Evolutionary conservation across 2,113 vertebrate species (phyloP), one percentile per base, ranked within the genome.

Genomic region (Poeciliopsis turrubarensis): DNA sequence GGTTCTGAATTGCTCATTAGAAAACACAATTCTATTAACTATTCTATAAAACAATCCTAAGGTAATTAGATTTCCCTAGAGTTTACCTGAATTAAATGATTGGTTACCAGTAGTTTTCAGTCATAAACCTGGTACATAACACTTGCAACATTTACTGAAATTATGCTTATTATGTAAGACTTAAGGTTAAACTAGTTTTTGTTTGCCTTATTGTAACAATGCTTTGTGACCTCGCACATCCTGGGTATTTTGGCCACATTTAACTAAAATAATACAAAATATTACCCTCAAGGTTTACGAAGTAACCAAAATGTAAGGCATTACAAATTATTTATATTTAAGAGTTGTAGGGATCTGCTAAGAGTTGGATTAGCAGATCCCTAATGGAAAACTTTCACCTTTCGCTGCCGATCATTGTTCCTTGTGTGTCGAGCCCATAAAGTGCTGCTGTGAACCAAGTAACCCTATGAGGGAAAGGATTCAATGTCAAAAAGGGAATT

Each of bases 1-100:
- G 32, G 11, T 37, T 65, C 67, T 79, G 67, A 84, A 78, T 78
- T 70, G 22, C 76, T 87, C 68, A 87, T 89, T 82, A 79, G 31
- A 83, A 86, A 75, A 73, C 57, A 68, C 73, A 22, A 79, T 81
- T 80, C 74, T 69, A 77, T 84, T 61, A 67, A 60, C 66, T 61
- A 39, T 76, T 77, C 75, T 51, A 54, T 73, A 51, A 60, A 66
- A 0, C 0, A 14, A 68, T 68, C 72, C 65, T 70, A 75, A 51
- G 32, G 66, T 77, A 32, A 73, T 72, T 39, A 47, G 44, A 17
- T 57, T 66, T 64, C 71, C 47, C 32, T 15, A 5, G 32, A 19
- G 75, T 25, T 26, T 51, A 79, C 64, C 17, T 44, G 51, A 66
- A 73, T 70, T 60, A 37, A 37, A 22, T 77, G 37, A 64, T 30